These are phyloP conservation scores for Heliconius eleuchia DNA, from an alignment of 1,140 invertebrate species.

Conservation along the genomic window DNA sequence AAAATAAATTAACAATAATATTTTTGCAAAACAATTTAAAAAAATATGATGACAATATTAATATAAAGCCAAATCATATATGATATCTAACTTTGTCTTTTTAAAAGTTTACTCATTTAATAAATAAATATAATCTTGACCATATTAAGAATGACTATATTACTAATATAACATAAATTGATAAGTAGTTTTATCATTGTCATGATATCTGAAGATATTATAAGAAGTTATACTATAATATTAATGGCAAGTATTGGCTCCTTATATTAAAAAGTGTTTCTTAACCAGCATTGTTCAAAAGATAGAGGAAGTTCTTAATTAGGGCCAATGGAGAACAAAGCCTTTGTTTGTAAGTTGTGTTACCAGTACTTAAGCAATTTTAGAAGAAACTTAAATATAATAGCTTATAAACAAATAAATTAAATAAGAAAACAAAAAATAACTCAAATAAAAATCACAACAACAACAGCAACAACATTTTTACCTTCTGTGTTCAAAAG, in stretches of 20 bases:
- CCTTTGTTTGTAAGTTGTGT: background rate
- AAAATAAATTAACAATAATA: too few relatives aligned
- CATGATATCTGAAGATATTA: background rate
- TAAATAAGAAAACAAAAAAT: slow-evolving; percentile 38
- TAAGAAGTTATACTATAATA: background rate
- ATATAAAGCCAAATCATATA: too few relatives aligned
- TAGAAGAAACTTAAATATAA: background rate
- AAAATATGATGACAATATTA: too few relatives aligned
- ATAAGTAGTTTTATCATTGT: background rate
- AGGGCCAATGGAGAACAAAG: slow-evolving; percentile 16
- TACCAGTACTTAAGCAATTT: background rate
- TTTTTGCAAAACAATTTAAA: too few relatives aligned
- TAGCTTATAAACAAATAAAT: background rate
- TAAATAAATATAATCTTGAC: background rate
- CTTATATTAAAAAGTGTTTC: background rate
- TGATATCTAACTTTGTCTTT: background rate
- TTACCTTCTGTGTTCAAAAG: slow-evolving; percentile 71
- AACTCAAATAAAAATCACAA: slow-evolving; percentile 29
- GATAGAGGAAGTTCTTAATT: slow-evolving; percentile 19
- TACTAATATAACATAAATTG: slow-evolving; percentile 1
- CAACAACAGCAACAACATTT: slow-evolving; percentile 5
- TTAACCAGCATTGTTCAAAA: slow-evolving; percentile 13
- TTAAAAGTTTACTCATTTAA: background rate
- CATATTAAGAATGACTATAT: background rate
- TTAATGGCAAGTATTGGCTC: background rate